Conservation (phyloP, 2,888 invertebrate genomes). For the Orchesellides sinensis region DNA sequence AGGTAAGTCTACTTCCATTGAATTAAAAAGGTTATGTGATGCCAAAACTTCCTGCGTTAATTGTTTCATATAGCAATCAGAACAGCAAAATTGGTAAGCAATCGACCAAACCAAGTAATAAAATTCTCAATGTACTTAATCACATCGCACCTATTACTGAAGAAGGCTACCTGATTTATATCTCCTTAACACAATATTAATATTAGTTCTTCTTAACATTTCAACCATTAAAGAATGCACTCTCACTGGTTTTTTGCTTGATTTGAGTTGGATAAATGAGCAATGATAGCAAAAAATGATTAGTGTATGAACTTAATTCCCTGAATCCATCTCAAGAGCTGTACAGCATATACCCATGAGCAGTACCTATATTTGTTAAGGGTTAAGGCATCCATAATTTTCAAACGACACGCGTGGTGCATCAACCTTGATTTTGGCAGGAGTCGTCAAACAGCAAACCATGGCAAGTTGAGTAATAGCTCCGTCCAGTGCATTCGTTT, state of each 20-base stretch:
- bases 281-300: neutral
- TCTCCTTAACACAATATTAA: too few species aligned
- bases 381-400: neutral
- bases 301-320: neutral
- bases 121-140: too few species aligned
- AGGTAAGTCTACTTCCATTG: too few species aligned
- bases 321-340: neutral
- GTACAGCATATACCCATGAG: neutral
- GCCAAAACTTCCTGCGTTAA: too few species aligned
- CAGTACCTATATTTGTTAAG: neutral
- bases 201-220: neutral
- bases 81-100: too few species aligned
- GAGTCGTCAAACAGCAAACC: slow-evolving; percentile 53
- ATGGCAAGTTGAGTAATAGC: too few species aligned
- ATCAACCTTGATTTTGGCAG: slow-evolving; percentile 70
- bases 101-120: too few species aligned
- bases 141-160: too few species aligned
- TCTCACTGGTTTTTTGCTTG: neutral
- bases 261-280: neutral
- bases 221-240: neutral
- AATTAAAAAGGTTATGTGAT: too few species aligned
- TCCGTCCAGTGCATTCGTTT: too few species aligned
- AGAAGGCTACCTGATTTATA: too few species aligned
- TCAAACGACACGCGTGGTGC: slow-evolving; percentile 65
- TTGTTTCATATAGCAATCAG: too few species aligned